Conservation (phyloP, 1,140 invertebrate species). For the Drosophila nigrodunni region DNA sequence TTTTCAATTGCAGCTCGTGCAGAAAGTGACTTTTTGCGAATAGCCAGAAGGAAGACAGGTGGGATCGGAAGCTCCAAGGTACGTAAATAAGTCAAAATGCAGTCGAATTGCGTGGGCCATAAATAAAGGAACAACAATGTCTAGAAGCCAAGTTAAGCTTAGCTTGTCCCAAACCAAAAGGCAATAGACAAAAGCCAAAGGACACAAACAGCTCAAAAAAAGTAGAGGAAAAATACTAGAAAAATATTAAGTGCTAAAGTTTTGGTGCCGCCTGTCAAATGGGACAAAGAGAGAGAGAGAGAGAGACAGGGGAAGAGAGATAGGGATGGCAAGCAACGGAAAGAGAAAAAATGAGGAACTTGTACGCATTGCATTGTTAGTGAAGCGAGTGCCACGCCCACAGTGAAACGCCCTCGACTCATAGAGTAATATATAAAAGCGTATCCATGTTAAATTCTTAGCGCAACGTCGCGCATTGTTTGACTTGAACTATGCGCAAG, state of each 20-base stretch:
- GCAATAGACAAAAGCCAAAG: conserved; percentile 2
- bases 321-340: neutral
- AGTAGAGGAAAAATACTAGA: conserved; percentile 9
- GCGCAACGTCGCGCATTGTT: conserved; percentile 74
- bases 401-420: conserved; percentile 30
- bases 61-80: conserved; percentile 55
- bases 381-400: conserved; percentile 44
- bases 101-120: conserved; percentile 55
- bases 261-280: conserved; percentile 57
- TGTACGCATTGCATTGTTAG: conserved; percentile 54
- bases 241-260: conserved; percentile 68
- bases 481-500: conserved; percentile 73
- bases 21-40: neutral
- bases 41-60: conserved; percentile 7
- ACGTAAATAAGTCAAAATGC: conserved; percentile 67
- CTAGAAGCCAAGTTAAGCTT: conserved; percentile 37
- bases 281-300: conserved; percentile 2
- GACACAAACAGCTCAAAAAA: neutral
- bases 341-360: conserved; percentile 58
- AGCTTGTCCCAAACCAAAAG: conserved; percentile 19
- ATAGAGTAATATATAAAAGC: conserved; percentile 47
- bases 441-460: conserved; percentile 67
- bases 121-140: conserved; percentile 65
- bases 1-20: conserved; percentile 29
- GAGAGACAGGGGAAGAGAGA: neutral